These are phyloP conservation scores for Sylvicola cinctus DNA, from an alignment of 2,888 invertebrate genomes.

Conservation along the genomic window DNA sequence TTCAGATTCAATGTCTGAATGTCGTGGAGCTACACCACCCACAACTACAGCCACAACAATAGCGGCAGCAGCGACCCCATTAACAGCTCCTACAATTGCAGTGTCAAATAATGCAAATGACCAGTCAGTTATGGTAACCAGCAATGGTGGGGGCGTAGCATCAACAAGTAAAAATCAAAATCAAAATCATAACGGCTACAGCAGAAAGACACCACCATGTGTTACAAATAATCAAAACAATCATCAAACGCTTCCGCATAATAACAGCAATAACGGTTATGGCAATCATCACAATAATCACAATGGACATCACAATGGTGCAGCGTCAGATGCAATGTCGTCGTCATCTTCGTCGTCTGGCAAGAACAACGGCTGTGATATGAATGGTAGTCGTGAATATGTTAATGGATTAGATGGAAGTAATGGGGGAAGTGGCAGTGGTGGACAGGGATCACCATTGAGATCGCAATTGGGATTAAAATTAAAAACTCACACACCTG, in stretches of 20 bases:
- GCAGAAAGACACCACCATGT: background rate
- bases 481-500: conserved; percentile 36
- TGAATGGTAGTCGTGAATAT: conserved; percentile 8
- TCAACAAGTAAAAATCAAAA: background rate
- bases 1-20: conserved; percentile 37
- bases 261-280: background rate
- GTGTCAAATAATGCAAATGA: background rate
- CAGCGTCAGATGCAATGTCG: background rate
- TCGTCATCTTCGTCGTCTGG: conserved; percentile 1
- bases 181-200: background rate
- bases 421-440: conserved; percentile 15
- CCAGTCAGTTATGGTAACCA: background rate
- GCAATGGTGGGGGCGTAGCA: background rate
- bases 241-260: background rate
- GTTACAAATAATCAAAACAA: background rate
- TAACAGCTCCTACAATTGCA: conserved; percentile 7
- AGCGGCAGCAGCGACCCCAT: conserved; percentile 8
- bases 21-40: conserved; percentile 23
- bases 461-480: conserved; percentile 49
- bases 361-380: conserved; percentile 14
- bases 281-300: background rate
- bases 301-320: background rate
- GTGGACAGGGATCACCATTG: conserved; percentile 51
- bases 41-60: no score
- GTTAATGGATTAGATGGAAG: conserved; percentile 10